Evolutionary conservation across 2,113 vertebrate species (phyloP).

Genomic region (Lophius piscatorius): DNA sequence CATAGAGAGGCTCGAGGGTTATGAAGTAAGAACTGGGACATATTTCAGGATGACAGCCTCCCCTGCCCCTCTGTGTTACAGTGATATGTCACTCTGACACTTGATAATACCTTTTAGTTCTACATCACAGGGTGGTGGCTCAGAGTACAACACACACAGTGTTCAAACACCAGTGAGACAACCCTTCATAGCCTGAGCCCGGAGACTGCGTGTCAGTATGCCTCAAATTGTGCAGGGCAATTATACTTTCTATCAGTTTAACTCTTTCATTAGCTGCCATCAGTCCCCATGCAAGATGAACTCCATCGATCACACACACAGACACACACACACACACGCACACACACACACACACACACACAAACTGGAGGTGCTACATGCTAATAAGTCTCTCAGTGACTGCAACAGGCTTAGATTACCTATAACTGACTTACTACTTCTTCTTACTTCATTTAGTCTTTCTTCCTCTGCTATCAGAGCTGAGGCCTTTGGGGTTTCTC

Average conservation of each 20-base stretch:
- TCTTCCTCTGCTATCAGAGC: slow-evolving; percentile 31
- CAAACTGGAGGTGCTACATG: slow-evolving; percentile 11
- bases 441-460: slow-evolving; percentile 45
- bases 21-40: slow-evolving; percentile 59
- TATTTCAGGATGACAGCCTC: slow-evolving; percentile 70
- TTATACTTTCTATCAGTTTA: slow-evolving; percentile 48
- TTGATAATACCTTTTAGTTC: slow-evolving; percentile 71
- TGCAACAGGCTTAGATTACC: slow-evolving; percentile 54
- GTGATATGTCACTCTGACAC: slow-evolving; percentile 78
- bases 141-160: slow-evolving; percentile 12
- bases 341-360: slow-evolving; percentile 8
- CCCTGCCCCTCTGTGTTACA: slow-evolving; percentile 54
- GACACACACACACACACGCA: neutral
- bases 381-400: slow-evolving; percentile 26
- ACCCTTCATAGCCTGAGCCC: slow-evolving; percentile 37
- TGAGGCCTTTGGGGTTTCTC: slow-evolving; percentile 17
- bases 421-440: slow-evolving; percentile 48
- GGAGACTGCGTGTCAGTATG: slow-evolving; percentile 25
- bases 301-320: slow-evolving; percentile 11
- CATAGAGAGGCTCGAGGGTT: slow-evolving; percentile 44
- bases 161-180: slow-evolving; percentile 41
- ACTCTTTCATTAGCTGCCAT: slow-evolving; percentile 39
- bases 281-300: neutral
- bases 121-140: slow-evolving; percentile 55
- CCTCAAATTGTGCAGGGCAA: slow-evolving; percentile 40